Base-by-base conservation (phyloP, 2,888 invertebrate species). In the Mimachlamys varia region DNA sequence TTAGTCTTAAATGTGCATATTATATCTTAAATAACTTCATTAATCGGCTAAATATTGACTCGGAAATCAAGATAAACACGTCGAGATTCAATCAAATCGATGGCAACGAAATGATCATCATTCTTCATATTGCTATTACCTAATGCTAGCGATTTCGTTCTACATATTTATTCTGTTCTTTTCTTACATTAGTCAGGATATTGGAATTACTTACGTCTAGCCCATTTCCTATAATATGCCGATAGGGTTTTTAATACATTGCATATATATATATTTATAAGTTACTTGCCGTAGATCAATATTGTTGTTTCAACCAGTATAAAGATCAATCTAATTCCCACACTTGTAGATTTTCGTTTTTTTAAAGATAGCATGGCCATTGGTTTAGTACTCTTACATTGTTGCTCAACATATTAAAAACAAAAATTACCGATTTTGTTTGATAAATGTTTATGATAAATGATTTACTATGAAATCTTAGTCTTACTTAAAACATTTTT, bases 21-120 rank as follows among this genome's bases (percentile, higher is more conserved):
- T 76, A 33, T 76, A 33, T 12, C 33, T 27, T 12, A 76, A 12
- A 76, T 76, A 76, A 76, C 76, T 33, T 76, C 27, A 10, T 33
- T 12, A 76, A 76, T 13, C 76, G 76, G 10, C 7, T 15, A 76
- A 33, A 76, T 22, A 33, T 76, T 76, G 76, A 13, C 27, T 76
- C 76, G 12, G 76, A 76, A 76, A 12, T 76, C 33, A 33, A 76
- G 76, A 76, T 76, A 76, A 58, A 76, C 76, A 76, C 33, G 33
- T 76, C 76, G 33, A 76, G 76, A 76, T 27, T 76, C 33, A 76
- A 76, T 76, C 76, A 76, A 76, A 76, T 76, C 76, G 76, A 76
- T 76, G 76, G 76, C 76, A 76, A 76, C 76, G 76, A 76, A 22
- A 33, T 76, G 5, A 62, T 62, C 62, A 76, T 12, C 76, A 76